Conservation (phyloP, 1,140 invertebrate genomes). For the Drosophila nasuta region DNA sequence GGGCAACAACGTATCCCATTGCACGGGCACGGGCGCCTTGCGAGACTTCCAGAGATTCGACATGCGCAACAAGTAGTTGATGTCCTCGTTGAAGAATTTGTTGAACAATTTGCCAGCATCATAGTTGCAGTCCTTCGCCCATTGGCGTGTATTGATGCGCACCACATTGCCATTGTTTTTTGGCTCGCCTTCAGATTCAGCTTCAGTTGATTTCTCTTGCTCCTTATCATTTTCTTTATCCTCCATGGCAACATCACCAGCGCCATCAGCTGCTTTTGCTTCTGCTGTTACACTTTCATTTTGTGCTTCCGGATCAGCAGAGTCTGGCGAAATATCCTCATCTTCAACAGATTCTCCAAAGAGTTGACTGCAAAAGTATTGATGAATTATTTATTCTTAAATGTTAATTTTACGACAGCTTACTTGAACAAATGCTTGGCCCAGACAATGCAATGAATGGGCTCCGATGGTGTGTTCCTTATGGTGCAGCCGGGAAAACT, state of each 20-base stretch:
- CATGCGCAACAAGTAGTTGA: constrained; percentile 97
- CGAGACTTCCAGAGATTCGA: constrained; percentile 96
- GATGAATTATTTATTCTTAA: not conserved
- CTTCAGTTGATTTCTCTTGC: no score
- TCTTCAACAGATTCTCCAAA: constrained; percentile 98
- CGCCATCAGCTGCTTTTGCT: constrained; percentile 86
- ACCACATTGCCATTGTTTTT: constrained; percentile 88
- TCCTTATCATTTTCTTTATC: constrained; percentile 62
- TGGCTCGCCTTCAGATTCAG: constrained; percentile 45
- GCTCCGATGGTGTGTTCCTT: constrained; percentile 99
- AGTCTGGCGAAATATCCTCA: constrained; percentile 99
- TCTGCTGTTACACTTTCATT: constrained; percentile 62
- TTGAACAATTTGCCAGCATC: constrained; percentile 93
- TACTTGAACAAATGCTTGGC: constrained; percentile 99
- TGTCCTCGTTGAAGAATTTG: constrained; percentile 98
- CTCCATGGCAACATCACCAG: constrained; percentile 88
- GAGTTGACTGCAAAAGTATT: constrained; percentile 90
- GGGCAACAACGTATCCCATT: constrained; percentile 89
- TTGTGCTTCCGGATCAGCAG: constrained; percentile 94
- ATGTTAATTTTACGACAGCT: constrained; percentile 72
- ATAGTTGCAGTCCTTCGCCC: constrained; percentile 94
- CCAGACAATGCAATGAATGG: constrained; percentile 99
- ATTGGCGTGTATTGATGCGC: constrained; percentile 94
- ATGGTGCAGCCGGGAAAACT: constrained; percentile 99
- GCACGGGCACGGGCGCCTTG: constrained; percentile 92